These are phyloP conservation scores for Endomychus coccineus DNA, from an alignment of 2,888 invertebrate genomes.

Conservation along the genomic window DNA sequence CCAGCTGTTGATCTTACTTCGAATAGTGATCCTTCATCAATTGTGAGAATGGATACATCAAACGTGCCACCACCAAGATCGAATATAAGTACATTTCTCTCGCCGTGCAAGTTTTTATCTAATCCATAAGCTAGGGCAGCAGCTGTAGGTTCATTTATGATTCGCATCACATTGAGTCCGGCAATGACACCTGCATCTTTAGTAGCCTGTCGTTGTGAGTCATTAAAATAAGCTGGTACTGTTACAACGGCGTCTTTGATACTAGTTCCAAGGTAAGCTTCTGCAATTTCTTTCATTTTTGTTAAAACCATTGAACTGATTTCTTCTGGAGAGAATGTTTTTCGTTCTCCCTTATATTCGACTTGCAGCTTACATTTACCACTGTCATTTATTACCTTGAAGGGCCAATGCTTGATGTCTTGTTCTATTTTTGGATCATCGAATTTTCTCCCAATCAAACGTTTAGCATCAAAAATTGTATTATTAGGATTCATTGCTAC, in stretches of 20 bases:
- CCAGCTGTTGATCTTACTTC: slow-evolving; percentile 76
- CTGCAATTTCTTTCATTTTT: slow-evolving; percentile 63
- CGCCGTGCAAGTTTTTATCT: slow-evolving; percentile 37
- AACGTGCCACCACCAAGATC: slow-evolving; percentile 60
- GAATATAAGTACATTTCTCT: slow-evolving; percentile 48
- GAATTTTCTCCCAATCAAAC: slow-evolving; percentile 73
- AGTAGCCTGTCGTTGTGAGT: slow-evolving; percentile 65
- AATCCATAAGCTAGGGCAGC: slow-evolving; percentile 55
- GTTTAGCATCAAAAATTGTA: slow-evolving; percentile 64
- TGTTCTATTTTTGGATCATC: slow-evolving; percentile 67
- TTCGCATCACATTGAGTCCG: slow-evolving; percentile 70
- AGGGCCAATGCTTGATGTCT: slow-evolving; percentile 82
- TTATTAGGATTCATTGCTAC: slow-evolving; percentile 66
- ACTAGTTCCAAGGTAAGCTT: slow-evolving; percentile 59
- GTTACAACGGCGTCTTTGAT: slow-evolving; percentile 70
- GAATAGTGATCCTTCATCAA: slow-evolving; percentile 67
- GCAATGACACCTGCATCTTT: slow-evolving; percentile 70
- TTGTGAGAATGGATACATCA: slow-evolving; percentile 73
- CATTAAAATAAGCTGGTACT: slow-evolving; percentile 66
- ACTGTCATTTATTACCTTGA: slow-evolving; percentile 58
- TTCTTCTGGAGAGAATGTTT: slow-evolving; percentile 61
- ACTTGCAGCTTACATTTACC: slow-evolving; percentile 63
- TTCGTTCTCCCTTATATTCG: slow-evolving; percentile 55
- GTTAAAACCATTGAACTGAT: slow-evolving; percentile 60
- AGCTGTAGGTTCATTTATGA: slow-evolving; percentile 74